These are phyloP conservation scores for Remorina albescens DNA, from an alignment of 2,797 vertebrate genomes.

Conservation along the genomic window DNA sequence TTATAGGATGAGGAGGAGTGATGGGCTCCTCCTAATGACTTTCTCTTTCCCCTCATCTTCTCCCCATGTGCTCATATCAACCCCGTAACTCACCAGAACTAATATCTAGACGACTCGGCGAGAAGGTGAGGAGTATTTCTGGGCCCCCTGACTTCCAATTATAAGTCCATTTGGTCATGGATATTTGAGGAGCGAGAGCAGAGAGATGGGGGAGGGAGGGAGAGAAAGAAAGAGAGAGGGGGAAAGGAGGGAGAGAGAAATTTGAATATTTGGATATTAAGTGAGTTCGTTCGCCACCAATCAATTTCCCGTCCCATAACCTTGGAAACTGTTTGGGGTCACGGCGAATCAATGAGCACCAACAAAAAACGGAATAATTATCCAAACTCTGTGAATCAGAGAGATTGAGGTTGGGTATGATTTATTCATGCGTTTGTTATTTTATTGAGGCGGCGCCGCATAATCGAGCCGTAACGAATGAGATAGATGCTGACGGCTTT, in stretches of 20 bases:
- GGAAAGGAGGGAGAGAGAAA: no score
- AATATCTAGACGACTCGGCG: slow-evolving; percentile 63
- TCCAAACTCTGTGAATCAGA: slow-evolving; percentile 64
- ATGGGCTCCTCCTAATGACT: slow-evolving; percentile 61
- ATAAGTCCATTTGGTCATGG: slow-evolving; percentile 78
- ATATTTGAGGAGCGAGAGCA: slow-evolving; percentile 58
- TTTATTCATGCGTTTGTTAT: slow-evolving; percentile 77
- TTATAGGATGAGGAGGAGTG: slow-evolving; percentile 39
- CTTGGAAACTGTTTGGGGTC: slow-evolving; percentile 73
- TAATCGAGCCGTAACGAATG: slow-evolving; percentile 73
- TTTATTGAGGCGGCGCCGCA: slow-evolving; percentile 59
- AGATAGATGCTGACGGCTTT: slow-evolving; percentile 64
- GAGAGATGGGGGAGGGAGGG: slow-evolving; percentile 7
- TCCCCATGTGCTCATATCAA: slow-evolving; percentile 63
- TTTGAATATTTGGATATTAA: slow-evolving; percentile 72
- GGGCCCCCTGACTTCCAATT: slow-evolving; percentile 76
- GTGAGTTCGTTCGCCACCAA: slow-evolving; percentile 40
- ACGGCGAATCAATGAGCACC: slow-evolving; percentile 68
- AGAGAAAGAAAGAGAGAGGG: background rate
- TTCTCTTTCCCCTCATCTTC: slow-evolving; percentile 59
- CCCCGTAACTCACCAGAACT: slow-evolving; percentile 72
- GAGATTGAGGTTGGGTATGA: slow-evolving; percentile 52
- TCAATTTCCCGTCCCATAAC: slow-evolving; percentile 69
- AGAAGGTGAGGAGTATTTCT: slow-evolving; percentile 66
- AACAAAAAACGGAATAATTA: slow-evolving; percentile 71